Evolutionary conservation across 2,113 vertebrate genomes (phyloP), one percentile per base, ranked within the genome.

Genomic region (Anseranas semipalmata): DNA sequence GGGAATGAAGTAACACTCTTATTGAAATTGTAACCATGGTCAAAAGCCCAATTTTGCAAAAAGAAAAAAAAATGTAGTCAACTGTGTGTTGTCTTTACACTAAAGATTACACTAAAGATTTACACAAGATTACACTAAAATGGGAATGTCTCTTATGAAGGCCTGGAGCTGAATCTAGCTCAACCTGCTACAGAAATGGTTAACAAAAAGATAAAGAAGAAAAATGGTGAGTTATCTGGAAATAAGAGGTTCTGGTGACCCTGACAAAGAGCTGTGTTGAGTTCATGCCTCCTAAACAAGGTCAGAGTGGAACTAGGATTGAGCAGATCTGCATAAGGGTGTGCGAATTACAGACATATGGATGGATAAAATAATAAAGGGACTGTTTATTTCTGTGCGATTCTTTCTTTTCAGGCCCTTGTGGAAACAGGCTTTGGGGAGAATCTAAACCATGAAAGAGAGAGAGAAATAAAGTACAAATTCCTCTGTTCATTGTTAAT

Each of bases 281-380:
- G 28, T 83, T 88, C 45, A 48, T 27, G 20, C 10, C 39, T 12
- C 6, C 4, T n/a, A 65, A 82, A 65, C 10, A 14, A 8, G 5
- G 4, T 28, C 41, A 45, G 41, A 72, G 15, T 19, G 7, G 30
- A 90, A 71, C 14, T 14, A 17, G 27, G 46, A 83, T 5, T 39
- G 58, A 90, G 15, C 10, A 72, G 58, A 72, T 46, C 10, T 1
- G 0, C 39, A 32, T 32, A 22, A 45, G 10, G 8, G 8, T 45
- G 10, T 9, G 3, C 2, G 3, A 85, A 62, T 7, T 70, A 8
- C 19, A 5, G 19, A 12, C 2, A 1, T 7, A 14, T 0, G 0
- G 15, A 37, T 37, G 39, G 45, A 66, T 3, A 4, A 68, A 46
- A 82, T 63, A 58, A 65, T 35, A 74, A 86, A 78, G 20, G 4